These are phyloP conservation scores for Chrysocyon brachyurus DNA, from an alignment of 2,797 vertebrate species.

Conservation along the genomic window DNA sequence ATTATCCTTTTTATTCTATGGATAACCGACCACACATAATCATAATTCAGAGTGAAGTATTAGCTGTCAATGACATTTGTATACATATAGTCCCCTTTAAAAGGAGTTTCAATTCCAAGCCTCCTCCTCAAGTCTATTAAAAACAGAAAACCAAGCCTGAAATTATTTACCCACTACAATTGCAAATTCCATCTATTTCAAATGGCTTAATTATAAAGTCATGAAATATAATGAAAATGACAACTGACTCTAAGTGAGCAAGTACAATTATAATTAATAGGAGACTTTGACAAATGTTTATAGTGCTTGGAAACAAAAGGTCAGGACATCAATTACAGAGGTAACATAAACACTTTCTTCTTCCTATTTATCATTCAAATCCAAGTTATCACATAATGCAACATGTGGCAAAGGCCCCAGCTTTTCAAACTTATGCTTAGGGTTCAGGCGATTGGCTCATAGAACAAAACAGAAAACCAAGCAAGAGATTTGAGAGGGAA, in stretches of 20 bases:
- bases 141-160: slow-evolving; percentile 51
- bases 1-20: slow-evolving; percentile 3
- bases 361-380: slow-evolving; percentile 76
- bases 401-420: slow-evolving; percentile 9
- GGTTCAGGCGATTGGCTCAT: background rate
- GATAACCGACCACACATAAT: background rate
- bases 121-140: slow-evolving; percentile 54
- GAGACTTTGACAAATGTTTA: slow-evolving; percentile 78
- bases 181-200: slow-evolving; percentile 60
- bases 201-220: slow-evolving; percentile 79
- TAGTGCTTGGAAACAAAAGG: slow-evolving; percentile 76
- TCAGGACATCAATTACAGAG: slow-evolving; percentile 82
- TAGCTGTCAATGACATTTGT: slow-evolving; percentile 25
- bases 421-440: background rate
- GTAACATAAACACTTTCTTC: slow-evolving; percentile 75
- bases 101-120: slow-evolving; percentile 45
- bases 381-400: slow-evolving; percentile 31
- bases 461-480: slow-evolving; percentile 41
- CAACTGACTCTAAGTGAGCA: slow-evolving; percentile 79
- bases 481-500: background rate
- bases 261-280: slow-evolving; percentile 84
- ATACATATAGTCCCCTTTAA: background rate
- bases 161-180: slow-evolving; percentile 52
- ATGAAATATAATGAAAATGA: slow-evolving; percentile 79
- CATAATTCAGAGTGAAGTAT: slow-evolving; percentile 32